Evolutionary conservation across 92 coral and sea anemone species (phyloP), one percentile per base, ranked within the genome.

Genomic region (Phenganax marumi): DNA sequence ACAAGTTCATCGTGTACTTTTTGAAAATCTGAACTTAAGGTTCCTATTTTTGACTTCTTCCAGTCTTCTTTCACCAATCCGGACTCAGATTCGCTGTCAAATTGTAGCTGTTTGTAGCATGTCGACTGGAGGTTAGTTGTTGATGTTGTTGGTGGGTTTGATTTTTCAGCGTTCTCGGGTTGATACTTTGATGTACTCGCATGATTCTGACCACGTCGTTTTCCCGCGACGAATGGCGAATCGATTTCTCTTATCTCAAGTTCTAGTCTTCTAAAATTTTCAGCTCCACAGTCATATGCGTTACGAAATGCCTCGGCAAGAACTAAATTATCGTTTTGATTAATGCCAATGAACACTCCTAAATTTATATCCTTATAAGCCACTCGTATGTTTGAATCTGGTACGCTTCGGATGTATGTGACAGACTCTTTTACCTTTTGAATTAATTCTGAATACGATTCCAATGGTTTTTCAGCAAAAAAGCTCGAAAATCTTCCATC

Each of bases 301-400:
- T 71, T 71, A 25, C 53, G 52, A 12, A 71, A 71, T n/a, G 77
- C 56, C 46, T 71, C 77, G n/a, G n/a, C 7, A 47, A 71, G 52
- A 52, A 47, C 24, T 52, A 71, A n/a, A 24, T 71, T 47, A 21
- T 71, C 54, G 13, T 11, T 18, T 4, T 12, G 54, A 71, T 19
- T 10, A 71, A 71, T 71, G 8, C 23, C n/a, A 6, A 71, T 71
- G 51, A 71, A 71, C 11, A 52, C 56, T 21, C 56, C 16, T 16
- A 71, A 46, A 17, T 33, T 49, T 52, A 25, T 52, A 23, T 71
- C 53, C 9, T 71, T 71, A 23, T 71, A 71, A 8, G 52, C 77
- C n/a, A 46, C 26, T 21, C 77, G 8, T 13, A 71, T 47, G 26
- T 71, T n/a, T 19, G 8, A 12, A 52, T 43, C 9, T 25, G 52